Conservation (phyloP, 2,113 vertebrate genomes). For the Eonycteris spelaea region DNA sequence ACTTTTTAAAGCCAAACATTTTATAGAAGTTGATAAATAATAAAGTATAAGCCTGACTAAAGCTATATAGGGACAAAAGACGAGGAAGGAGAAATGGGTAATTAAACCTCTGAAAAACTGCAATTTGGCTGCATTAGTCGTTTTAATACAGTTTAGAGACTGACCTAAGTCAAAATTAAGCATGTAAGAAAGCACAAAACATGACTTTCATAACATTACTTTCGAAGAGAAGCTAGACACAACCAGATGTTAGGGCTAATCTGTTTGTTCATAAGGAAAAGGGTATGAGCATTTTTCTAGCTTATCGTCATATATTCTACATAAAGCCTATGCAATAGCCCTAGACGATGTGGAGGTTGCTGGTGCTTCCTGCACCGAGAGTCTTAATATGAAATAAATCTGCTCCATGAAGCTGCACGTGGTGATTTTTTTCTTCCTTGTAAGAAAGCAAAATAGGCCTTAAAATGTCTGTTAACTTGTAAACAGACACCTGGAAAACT, state of each 20-base stretch:
- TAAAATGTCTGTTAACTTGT: constrained; percentile 9
- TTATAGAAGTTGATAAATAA: not conserved
- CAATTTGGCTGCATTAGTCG: not conserved
- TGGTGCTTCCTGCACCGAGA: not conserved
- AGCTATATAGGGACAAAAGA: not conserved
- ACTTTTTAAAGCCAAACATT: constrained; percentile 34
- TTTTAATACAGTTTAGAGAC: not conserved
- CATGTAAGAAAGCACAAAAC: not conserved
- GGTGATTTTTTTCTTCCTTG: not conserved
- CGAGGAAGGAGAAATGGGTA: not conserved
- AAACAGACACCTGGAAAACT: constrained; percentile 16
- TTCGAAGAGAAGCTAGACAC: not conserved
- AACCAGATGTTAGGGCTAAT: not conserved
- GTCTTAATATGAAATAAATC: not conserved
- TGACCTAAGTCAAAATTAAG: not conserved
- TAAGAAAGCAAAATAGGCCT: not conserved
- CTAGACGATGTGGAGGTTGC: not conserved
- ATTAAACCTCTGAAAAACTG: not conserved
- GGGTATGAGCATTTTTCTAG: not conserved
- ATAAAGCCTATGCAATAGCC: rapidly evolving
- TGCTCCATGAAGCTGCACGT: not conserved
- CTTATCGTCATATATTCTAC: not conserved
- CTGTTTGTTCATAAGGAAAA: not conserved
- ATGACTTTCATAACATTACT: not conserved
- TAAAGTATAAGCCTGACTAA: not conserved